phyloP scores from a whole-genome alignment of 2,113 vertebrate species.

The Dipodomys ordii region DNA sequence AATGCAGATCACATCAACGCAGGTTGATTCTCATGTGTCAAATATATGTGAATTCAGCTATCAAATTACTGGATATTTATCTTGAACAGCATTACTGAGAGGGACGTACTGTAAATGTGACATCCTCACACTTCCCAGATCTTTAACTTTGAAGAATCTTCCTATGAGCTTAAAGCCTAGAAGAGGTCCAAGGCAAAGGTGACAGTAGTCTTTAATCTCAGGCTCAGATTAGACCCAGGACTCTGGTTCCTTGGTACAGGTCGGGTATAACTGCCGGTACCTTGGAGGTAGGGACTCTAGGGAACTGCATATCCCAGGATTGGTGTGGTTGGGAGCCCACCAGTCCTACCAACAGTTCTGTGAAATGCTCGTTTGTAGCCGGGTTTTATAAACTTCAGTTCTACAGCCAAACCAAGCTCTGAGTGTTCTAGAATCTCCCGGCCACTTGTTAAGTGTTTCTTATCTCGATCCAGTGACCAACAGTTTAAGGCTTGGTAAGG shows the following conservation, averaged over 20 bases:
- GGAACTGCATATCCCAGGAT: constrained; percentile 42
- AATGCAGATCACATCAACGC: constrained; percentile 78
- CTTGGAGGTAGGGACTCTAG: neutral
- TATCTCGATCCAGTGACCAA: constrained; percentile 54
- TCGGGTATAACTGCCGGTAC: constrained; percentile 6
- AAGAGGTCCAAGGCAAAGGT: constrained; percentile 68
- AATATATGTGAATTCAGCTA: constrained; percentile 81
- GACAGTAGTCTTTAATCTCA: constrained; percentile 57
- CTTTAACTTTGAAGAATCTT: constrained; percentile 68
- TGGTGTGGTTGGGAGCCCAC: constrained; percentile 59
- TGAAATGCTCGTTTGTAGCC: constrained; percentile 73
- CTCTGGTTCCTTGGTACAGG: constrained; percentile 10
- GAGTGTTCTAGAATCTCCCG: constrained; percentile 31
- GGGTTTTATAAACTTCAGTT: constrained; percentile 69
- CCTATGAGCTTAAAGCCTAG: constrained; percentile 65
- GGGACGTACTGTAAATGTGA: constrained; percentile 83
- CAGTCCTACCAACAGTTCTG: constrained; percentile 67
- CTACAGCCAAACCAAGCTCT: constrained; percentile 66
- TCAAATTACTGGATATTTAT: constrained; percentile 83
- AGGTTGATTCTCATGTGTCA: constrained; percentile 81
- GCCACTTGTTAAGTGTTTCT: constrained; percentile 59
- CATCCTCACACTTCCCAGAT: constrained; percentile 69
- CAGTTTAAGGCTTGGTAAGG: constrained; percentile 57
- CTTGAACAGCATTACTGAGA: constrained; percentile 76
- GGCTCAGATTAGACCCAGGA: constrained; percentile 60